Evolutionary conservation across 2,888 invertebrate species (phyloP), one percentile per base, ranked within the genome.

Genomic region (Euzetes globulus): DNA sequence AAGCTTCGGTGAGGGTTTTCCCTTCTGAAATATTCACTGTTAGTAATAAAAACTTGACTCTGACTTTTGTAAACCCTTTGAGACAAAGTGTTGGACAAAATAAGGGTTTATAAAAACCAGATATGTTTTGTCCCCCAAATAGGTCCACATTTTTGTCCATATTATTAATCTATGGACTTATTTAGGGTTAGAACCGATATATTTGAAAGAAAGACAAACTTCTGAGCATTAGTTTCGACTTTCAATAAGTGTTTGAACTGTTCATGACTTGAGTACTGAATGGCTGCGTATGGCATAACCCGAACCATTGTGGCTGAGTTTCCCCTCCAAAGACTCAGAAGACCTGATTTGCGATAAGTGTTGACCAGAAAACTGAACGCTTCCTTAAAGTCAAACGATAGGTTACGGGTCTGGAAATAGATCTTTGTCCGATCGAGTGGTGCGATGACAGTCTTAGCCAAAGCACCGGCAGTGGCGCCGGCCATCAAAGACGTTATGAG

Each of bases 301-400:
- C 98, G 86, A 19, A 92, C 94, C 94, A 99, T 94, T 0, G 97
- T 98, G 5, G 99, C 99, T 78, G 94, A 93, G 87, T 99, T 99
- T 4, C 99, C 99, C 72, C 98, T 87, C 96, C 96, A 99, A 79
- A 99, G 84, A 75, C 93, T 91, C 15, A 88, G 78, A 72, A 91
- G 84, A 1, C 99, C 98, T 81, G 95, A 91, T 19, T 86, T 86
- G 78, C 85, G 86, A 78, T 89, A 89, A 22, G 91, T 89, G 27
- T 83, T 79, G 41, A 80, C 78, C 13, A 87, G 80, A 79, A 86
- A 87, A 72, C 81, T 80, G 19, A 84, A 75, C 2, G 85, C 86
- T 63, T 82, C 82, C 76, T 81, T 79, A 75, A 84, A 81, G 13
- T 85, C 84, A 79, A 85, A 86, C 27, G 80, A 81, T 74, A 80